Evolutionary conservation across 2,888 invertebrate species (phyloP), one percentile per base, ranked within the genome.

Genomic region (Aradus depressus): DNA sequence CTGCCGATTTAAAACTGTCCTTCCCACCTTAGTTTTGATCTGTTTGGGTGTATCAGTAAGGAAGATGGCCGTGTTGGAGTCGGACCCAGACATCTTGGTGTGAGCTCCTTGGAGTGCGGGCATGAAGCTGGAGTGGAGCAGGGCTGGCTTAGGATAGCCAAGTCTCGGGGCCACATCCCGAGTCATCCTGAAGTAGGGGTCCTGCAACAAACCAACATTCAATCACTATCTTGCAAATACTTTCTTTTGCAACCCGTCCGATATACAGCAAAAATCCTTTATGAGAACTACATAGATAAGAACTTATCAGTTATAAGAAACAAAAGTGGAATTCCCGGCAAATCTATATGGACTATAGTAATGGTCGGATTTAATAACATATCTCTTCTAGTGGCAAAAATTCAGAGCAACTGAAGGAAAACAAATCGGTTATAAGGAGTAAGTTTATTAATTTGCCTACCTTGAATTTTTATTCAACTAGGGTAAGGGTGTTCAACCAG

Each of bases 111-210:
- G 97, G 42, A 98, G 68, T 0, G 95, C 89, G 0, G 93, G 95
- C 58, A 93, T 84, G 76, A 97, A 95, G 53, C 80, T 74, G 14
- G 90, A 84, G 67, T 92, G 92, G 25, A 90, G 66, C 37, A 91
- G 69, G 3, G 95, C 79, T 49, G 98, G 92, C 68, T 99, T 91
- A 14, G 81, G 80, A 68, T 80, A 75, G 61, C 90, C 85, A 12
- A 99, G 71, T 10, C 84, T 77, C 0, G 96, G 92, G 0, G 96
- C 92, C n/a, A 96, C 95, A 71, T 99, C 98, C 48, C 98, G 77
- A 0, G 93, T 86, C 96, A 99, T 95, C 26, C 98, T 79, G 71
- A 99, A 99, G 70, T 97, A 99, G 0, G 98, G 98, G 72, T 99
- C 98, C 76, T 79, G 63, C 19, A 62, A 59, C 21, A 38, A n/a